These are phyloP conservation scores for Synergus itoensis DNA, from an alignment of 2,888 invertebrate species.

Conservation along the genomic window DNA sequence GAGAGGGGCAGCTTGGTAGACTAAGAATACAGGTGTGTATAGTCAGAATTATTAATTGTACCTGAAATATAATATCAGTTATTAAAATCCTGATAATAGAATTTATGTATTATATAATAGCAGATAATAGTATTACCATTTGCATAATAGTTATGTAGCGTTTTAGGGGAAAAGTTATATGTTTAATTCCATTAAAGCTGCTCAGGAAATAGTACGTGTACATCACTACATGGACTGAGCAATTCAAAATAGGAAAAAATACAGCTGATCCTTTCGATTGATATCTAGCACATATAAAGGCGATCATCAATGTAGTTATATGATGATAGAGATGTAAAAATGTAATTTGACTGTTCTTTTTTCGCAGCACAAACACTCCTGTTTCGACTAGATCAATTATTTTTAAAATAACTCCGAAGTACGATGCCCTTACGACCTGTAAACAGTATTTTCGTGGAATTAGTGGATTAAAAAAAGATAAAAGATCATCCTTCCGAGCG, in stretches of 20 bases:
- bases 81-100: background rate
- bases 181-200: slow-evolving; percentile 81
- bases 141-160: slow-evolving; percentile 80
- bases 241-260: slow-evolving; percentile 82
- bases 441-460: background rate
- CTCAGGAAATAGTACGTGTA: slow-evolving; percentile 85
- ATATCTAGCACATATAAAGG: slow-evolving; percentile 82
- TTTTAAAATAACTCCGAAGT: slow-evolving; percentile 83
- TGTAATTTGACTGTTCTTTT: slow-evolving; percentile 85
- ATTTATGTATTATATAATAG: background rate
- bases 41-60: background rate
- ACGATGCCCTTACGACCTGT: slow-evolving; percentile 74
- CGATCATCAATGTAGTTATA: slow-evolving; percentile 80
- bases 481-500: too few relatives aligned
- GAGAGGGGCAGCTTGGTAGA: slow-evolving; percentile 80
- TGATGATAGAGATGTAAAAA: slow-evolving; percentile 88
- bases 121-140: slow-evolving; percentile 79
- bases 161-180: slow-evolving; percentile 80
- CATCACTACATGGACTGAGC: slow-evolving; percentile 85
- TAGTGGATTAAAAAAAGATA: too few relatives aligned
- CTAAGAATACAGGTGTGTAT: slow-evolving; percentile 63
- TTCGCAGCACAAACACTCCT: slow-evolving; percentile 84
- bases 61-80: slow-evolving; percentile 9
- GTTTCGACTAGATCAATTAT: slow-evolving; percentile 84
- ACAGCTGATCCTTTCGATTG: slow-evolving; percentile 82